Evolutionary conservation across 1,140 invertebrate genomes (phyloP), one percentile per base, ranked within the genome.

Genomic region (Holcopasites calliopsidis): DNA sequence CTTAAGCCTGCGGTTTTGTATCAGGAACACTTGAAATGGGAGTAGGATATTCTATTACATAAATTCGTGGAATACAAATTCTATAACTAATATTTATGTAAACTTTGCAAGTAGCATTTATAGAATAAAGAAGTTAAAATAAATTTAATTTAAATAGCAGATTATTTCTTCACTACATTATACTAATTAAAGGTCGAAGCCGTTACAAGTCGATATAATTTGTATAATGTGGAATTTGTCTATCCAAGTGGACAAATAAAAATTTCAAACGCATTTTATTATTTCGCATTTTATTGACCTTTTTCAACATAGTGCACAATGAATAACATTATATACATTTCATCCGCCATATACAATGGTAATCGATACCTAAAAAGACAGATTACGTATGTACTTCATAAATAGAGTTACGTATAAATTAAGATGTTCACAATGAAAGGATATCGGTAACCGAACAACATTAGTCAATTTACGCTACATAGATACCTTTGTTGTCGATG

Each of bases 201-300:
- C n/a, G n/a, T n/a, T n/a, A n/a, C n/a, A n/a, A n/a, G n/a, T n/a
- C n/a, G n/a, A n/a, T n/a, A n/a, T n/a, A n/a, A n/a, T n/a, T n/a
- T n/a, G n/a, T n/a, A n/a, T n/a, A n/a, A n/a, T n/a, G n/a, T n/a
- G n/a, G n/a, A n/a, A n/a, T n/a, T n/a, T n/a, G n/a, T n/a, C n/a
- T n/a, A n/a, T n/a, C n/a, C n/a, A n/a, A n/a, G n/a, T n/a, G n/a
- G n/a, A n/a, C n/a, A n/a, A 44, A 44, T 44, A 50, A 44, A n/a
- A n/a, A 18, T n/a, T n/a, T n/a, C n/a, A n/a, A 40, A n/a, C 1
- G 38, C 42, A 18, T 38, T 10, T 23, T 79, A 76, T 49, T 82
- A 71, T 80, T 81, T 76, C 42, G 62, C 55, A 65, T 83, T 87
- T 88, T 88, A 88, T 87, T 88, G 82, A 85, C 77, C 77, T 85